Evolutionary conservation across 2,888 invertebrate genomes (phyloP).

Genomic region (Plebejus anna): DNA sequence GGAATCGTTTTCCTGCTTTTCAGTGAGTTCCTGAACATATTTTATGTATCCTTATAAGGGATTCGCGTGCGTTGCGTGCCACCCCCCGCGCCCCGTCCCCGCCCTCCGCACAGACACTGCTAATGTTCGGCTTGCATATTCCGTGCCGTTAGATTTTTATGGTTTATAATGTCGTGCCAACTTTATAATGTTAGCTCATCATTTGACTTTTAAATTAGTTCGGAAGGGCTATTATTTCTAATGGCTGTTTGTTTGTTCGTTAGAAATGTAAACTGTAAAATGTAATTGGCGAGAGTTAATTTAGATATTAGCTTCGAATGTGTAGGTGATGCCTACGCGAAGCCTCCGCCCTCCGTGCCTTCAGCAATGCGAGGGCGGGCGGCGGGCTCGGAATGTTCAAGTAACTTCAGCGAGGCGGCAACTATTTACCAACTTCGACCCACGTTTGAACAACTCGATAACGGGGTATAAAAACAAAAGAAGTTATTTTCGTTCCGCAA

Average conservation of each 20-base stretch:
- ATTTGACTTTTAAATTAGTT: conserved; percentile 14
- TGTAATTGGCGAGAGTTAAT: background rate
- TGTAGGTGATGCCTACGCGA: background rate
- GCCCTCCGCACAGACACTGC: background rate
- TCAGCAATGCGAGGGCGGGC: too few relatives aligned
- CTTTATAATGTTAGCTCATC: conserved; percentile 5
- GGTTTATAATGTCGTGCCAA: background rate
- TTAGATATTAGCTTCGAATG: background rate
- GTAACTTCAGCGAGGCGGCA: background rate
- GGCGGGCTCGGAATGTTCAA: background rate
- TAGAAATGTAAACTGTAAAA: background rate
- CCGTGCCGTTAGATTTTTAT: conserved; percentile 11
- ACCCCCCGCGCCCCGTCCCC: background rate
- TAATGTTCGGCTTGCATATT: conserved; percentile 13
- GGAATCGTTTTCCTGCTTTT: background rate
- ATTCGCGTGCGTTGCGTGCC: background rate
- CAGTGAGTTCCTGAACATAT: background rate
- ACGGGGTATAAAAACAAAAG: background rate
- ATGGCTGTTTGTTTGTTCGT: conserved; percentile 5
- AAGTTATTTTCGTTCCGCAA: background rate
- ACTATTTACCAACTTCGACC: background rate
- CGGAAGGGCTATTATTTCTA: background rate
- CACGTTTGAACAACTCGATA: background rate
- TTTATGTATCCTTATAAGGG: background rate
- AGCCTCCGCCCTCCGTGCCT: background rate